phyloP scores from a whole-genome alignment of 2,113 vertebrate species.

The Limnothrissa miodon region DNA sequence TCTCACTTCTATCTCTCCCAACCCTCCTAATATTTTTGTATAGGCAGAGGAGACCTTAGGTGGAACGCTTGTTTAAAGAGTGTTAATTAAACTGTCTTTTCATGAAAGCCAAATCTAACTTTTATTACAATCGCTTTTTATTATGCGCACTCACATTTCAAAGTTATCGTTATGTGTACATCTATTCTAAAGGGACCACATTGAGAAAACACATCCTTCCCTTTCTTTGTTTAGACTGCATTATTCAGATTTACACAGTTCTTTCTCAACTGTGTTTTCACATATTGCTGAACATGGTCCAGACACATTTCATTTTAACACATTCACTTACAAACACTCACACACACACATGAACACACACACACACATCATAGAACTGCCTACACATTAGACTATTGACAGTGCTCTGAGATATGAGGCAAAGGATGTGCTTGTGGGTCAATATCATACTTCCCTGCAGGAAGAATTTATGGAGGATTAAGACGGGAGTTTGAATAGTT shows the following conservation, averaged over 20 bases:
- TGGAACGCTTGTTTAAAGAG: background rate
- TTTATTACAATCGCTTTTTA: background rate
- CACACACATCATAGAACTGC: background rate
- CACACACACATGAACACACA: background rate
- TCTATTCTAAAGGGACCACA: background rate
- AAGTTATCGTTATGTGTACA: background rate
- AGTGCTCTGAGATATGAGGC: background rate
- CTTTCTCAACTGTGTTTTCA: background rate
- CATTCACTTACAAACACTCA: background rate
- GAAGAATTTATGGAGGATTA: background rate
- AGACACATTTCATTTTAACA: background rate
- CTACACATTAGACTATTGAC: background rate
- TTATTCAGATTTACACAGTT: background rate
- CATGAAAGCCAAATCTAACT: background rate
- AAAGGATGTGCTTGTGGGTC: background rate
- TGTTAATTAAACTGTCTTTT: background rate
- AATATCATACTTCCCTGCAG: background rate
- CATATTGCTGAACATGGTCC: background rate
- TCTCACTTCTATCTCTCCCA: background rate
- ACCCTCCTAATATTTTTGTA: background rate
- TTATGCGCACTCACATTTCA: background rate
- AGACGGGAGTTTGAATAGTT: background rate
- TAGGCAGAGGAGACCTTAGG: background rate
- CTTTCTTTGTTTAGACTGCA: background rate
- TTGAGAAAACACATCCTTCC: background rate